phyloP scores from a whole-genome alignment of 2,113 vertebrate species.

The Speoplatyrhinus poulsoni region DNA sequence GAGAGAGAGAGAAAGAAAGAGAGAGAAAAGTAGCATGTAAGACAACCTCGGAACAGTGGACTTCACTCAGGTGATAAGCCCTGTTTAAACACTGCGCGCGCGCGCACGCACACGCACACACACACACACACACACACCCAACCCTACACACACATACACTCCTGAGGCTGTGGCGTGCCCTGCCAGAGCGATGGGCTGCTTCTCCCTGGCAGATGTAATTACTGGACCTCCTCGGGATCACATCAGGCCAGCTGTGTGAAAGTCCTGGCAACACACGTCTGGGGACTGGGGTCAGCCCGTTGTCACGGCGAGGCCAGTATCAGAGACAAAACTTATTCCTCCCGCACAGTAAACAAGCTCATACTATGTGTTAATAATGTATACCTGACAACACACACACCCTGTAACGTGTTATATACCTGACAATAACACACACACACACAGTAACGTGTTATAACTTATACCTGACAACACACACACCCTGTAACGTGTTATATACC shows the following conservation, averaged over 20 bases:
- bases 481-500: no score
- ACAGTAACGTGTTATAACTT: no score
- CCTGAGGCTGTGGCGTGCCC: conserved; percentile 21
- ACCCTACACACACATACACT: conserved; percentile 4
- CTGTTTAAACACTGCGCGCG: conserved; percentile 37
- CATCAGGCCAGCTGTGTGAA: conserved; percentile 35
- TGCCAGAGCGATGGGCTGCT: conserved; percentile 34
- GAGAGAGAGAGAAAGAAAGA: neutral
- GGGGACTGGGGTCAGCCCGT: no score
- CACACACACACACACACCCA: conserved; percentile 6
- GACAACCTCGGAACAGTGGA: conserved; percentile 40
- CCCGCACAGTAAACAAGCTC: neutral
- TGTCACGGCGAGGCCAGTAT: conserved; percentile 15
- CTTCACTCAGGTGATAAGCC: conserved; percentile 55
- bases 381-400: no score
- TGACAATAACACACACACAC: no score
- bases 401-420: no score
- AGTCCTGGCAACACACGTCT: conserved; percentile 34
- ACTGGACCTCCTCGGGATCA: conserved; percentile 33
- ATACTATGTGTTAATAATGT: no score
- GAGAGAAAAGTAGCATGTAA: conserved; percentile 20
- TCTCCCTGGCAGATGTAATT: conserved; percentile 60
- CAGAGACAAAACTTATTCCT: neutral
- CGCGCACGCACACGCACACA: neutral
- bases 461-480: no score